These are phyloP conservation scores for Ploceus nigricollis DNA, from an alignment of 2,113 vertebrate species.

Conservation along the genomic window DNA sequence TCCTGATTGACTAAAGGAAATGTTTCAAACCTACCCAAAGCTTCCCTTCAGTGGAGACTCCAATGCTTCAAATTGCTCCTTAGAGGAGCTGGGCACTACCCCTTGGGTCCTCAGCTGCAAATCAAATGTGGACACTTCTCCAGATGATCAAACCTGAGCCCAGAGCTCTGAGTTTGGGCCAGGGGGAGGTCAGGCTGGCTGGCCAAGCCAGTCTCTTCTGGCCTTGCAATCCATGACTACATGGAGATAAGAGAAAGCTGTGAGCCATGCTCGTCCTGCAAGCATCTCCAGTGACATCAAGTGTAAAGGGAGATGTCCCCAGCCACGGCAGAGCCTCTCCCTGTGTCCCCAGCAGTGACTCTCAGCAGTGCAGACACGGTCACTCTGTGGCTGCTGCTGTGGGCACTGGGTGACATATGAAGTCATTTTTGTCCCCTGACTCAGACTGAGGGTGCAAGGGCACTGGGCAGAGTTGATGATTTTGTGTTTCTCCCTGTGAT, in stretches of 20 bases:
- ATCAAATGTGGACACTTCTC: neutral
- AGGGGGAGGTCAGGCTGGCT: neutral
- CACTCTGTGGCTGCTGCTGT: neutral
- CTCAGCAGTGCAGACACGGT: neutral
- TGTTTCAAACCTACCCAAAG: neutral
- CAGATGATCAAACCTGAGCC: neutral
- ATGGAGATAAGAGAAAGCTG: neutral
- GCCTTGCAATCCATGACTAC: neutral
- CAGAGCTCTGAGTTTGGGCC: neutral
- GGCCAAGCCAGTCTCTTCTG: neutral
- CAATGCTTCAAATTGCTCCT: neutral
- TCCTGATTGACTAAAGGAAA: neutral
- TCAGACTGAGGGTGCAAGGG: neutral
- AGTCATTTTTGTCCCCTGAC: neutral
- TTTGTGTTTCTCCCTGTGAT: neutral
- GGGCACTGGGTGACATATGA: neutral
- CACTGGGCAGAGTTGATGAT: neutral
- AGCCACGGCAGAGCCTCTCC: neutral
- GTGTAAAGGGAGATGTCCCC: rapidly evolving
- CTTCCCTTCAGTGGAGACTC: rapidly evolving
- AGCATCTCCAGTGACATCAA: rapidly evolving
- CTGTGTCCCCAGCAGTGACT: neutral
- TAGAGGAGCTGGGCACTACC: neutral
- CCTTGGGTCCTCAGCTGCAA: neutral
- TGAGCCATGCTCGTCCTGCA: rapidly evolving